A percentile compares a stretch with the other conserved stretches of the same genome.
Evolutionary conservation across 2,888 invertebrate species (phyloP).

Genomic region (Pimpla rufipes): DNA sequence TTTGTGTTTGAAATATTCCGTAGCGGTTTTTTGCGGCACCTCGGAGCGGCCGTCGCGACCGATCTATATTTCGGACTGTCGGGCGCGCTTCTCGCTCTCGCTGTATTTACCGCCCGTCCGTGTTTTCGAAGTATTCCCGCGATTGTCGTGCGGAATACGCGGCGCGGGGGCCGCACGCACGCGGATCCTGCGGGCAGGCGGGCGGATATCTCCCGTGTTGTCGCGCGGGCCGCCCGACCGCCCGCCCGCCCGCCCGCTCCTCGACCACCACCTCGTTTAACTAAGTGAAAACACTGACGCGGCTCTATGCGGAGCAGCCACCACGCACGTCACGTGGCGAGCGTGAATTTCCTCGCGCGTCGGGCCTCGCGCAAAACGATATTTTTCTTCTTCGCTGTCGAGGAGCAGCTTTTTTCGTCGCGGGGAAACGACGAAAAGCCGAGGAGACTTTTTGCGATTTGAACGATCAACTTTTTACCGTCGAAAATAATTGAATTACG

Average conservation of each 20-base stretch:
- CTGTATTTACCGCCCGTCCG: constrained; percentile 71
- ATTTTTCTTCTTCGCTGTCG: not conserved
- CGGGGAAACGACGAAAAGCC: too few species aligned
- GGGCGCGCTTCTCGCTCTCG: too few species aligned
- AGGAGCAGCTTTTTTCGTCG: not conserved
- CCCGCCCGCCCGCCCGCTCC: not conserved
- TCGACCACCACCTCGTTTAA: constrained; percentile 36
- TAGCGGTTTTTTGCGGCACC: too few species aligned
- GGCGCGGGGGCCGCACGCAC: constrained; percentile 32
- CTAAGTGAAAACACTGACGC: constrained; percentile 53
- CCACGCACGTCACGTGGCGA: constrained; percentile 68
- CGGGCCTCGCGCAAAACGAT: constrained; percentile 35
- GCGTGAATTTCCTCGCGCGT: constrained; percentile 29
- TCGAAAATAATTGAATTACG: too few species aligned
- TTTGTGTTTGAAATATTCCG: too few species aligned
- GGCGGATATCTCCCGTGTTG: constrained; percentile 27
- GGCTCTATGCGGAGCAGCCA: constrained; percentile 7
- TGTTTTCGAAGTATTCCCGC: constrained; percentile 69
- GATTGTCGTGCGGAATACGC: constrained; percentile 64
- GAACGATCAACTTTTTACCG: too few species aligned
- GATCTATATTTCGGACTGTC: not conserved
- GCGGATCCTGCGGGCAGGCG: constrained; percentile 42
- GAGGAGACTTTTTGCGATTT: too few species aligned
- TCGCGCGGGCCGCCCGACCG: not conserved
- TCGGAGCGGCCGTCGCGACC: not conserved